These are phyloP conservation scores for Drosophila melanica DNA, from an alignment of 1,140 invertebrate genomes.

Conservation along the genomic window DNA sequence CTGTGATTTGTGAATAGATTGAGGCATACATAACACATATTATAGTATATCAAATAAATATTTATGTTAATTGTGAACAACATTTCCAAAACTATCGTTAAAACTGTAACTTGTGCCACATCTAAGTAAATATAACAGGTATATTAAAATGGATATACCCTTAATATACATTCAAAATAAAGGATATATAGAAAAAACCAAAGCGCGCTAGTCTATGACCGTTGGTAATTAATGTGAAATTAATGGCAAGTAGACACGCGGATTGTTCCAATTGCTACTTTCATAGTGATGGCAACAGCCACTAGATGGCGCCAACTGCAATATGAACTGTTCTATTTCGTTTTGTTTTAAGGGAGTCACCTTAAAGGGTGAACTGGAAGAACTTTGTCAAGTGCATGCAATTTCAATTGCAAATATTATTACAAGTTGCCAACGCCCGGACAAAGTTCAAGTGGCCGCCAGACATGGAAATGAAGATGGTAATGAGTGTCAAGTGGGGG, in stretches of 20 bases:
- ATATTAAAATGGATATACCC: neutral
- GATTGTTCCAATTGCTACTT: constrained; percentile 11
- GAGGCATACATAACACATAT: too few relatives aligned
- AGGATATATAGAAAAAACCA: constrained; percentile 37
- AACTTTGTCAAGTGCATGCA: constrained; percentile 46
- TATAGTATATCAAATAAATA: neutral
- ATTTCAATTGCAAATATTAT: constrained; percentile 38
- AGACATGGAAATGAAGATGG: constrained; percentile 52
- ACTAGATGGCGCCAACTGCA: constrained; percentile 43
- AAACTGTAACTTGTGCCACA: too few relatives aligned
- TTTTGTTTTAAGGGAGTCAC: neutral
- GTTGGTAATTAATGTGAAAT: constrained; percentile 56
- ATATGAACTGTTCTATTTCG: too few relatives aligned
- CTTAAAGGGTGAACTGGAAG: constrained; percentile 29
- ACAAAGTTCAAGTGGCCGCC: constrained; percentile 50
- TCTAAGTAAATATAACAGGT: too few relatives aligned
- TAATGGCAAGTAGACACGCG: constrained; percentile 53
- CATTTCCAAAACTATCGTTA: too few relatives aligned
- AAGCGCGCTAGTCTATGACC: constrained; percentile 39
- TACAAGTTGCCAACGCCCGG: constrained; percentile 26
- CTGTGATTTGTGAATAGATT: too few relatives aligned
- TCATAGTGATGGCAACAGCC: constrained; percentile 9
- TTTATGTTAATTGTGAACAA: too few relatives aligned
- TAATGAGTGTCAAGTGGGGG: constrained; percentile 24
- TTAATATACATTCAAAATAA: neutral